Base-by-base conservation (phyloP, 2,888 invertebrate genomes). In the Tubiluchus corallicola region DNA sequence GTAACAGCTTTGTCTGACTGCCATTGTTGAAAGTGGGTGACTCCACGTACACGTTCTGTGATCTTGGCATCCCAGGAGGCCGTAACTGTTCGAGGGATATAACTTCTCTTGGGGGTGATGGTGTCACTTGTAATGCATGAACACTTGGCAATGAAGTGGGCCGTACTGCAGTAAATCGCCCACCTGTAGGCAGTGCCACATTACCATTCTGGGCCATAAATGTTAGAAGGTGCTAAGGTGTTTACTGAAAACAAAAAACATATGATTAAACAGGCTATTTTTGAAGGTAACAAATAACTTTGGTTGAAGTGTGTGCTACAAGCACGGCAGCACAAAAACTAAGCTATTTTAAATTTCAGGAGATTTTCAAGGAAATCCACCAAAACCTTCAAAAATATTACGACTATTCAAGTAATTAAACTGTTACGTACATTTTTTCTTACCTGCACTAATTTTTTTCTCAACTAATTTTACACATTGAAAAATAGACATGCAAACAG, bases 101-200 rank as follows among this genome's bases (percentile, higher is more conserved):
- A 5, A 41, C 19, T 20, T 19, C 13, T 17, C 13, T 19, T 73
- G 54, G 72, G 71, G 39, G 71, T 72, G 29, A 71, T 67, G 54
- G 71, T 38, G 16, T 9, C 21, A 71, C 46, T 50, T 49, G 44
- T 50, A 55, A 41, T 17, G 47, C 45, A 21, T 68, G 59, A 54
- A 63, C 56, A 64, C 74, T 68, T 57, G 72, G 66, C 49, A 63
- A 63, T 59, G 68, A 69, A 54, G 62, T 67, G 51, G 64, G 29
- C 17, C 21, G 21, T 3, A 15, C 29, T 9, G 29, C 29, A 9
- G 29, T 29, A n/a, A 29, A 29, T 9, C n/a, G 29, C 9, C 29
- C 29, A n/a, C 29, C 29, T 9, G 29, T 29, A 9, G 29, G 29
- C 29, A 29, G 29, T n/a, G 29, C 29, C n/a, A n/a, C 9, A n/a